A percentile compares a stretch with the other conserved stretches of the same genome.
Evolutionary conservation across 1,140 invertebrate species (phyloP).

Genomic region (Apis florea): DNA sequence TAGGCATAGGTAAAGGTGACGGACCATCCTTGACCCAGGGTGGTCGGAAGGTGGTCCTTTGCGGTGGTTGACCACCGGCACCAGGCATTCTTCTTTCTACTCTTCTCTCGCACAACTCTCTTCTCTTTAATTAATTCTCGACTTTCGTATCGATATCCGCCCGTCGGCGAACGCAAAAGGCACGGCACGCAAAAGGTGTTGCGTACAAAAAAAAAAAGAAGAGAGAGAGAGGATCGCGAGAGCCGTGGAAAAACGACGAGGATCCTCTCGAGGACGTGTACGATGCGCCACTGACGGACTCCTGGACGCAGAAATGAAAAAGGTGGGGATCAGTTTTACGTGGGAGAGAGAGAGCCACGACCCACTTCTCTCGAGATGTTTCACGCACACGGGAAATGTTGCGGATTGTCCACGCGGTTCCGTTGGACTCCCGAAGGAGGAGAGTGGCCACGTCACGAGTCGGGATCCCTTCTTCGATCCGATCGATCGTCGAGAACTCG

Average conservation of each 20-base stretch:
- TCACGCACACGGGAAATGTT: conserved; percentile 32
- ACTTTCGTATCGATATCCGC: conserved; percentile 2
- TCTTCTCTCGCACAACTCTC: conserved; percentile 14
- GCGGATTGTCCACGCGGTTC: conserved; percentile 27
- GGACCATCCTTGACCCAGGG: conserved; percentile 91
- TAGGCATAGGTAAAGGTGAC: conserved; percentile 79
- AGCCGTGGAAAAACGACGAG: conserved; percentile 1
- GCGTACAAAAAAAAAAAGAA: not conserved
- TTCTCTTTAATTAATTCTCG: not conserved
- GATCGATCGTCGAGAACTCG: not conserved
- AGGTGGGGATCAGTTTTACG: conserved; percentile 56
- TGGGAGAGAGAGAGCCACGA: conserved; percentile 56
- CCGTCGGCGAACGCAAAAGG: not conserved
- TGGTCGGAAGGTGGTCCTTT: conserved; percentile 86
- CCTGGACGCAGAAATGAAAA: conserved; percentile 50
- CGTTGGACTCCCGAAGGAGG: not conserved
- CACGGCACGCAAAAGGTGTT: not conserved
- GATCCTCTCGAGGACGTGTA: conserved; percentile 66
- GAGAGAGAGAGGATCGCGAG: not conserved
- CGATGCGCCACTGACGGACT: conserved; percentile 63
- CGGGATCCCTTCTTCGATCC: not conserved
- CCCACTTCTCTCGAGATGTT: conserved; percentile 51
- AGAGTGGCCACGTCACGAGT: not conserved
- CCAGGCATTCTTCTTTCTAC: conserved; percentile 74
- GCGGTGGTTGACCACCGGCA: conserved; percentile 76